Evolutionary conservation across 1,140 invertebrate genomes (phyloP).

Genomic region (Leptoteleia sp.): DNA sequence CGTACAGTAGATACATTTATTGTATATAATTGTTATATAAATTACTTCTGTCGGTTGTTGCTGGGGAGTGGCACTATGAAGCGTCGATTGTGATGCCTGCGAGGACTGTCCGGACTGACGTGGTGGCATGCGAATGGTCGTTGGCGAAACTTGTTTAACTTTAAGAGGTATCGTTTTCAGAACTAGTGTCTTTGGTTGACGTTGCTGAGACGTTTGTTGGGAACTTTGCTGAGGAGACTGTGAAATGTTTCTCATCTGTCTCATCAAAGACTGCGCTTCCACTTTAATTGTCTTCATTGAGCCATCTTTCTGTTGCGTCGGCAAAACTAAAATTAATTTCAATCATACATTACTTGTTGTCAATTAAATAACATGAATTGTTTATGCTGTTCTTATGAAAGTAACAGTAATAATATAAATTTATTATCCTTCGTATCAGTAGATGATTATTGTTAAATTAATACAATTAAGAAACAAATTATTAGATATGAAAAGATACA

Average conservation of each 20-base stretch:
- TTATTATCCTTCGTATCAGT: no score
- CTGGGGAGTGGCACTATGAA: slow-evolving; percentile 72
- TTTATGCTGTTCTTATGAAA: no score
- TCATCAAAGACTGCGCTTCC: slow-evolving; percentile 71
- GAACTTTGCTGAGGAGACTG: slow-evolving; percentile 58
- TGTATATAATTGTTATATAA: no score
- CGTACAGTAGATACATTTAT: no score
- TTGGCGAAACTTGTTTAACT: slow-evolving; percentile 76
- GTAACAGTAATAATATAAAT: no score
- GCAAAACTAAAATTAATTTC: slow-evolving; percentile 64
- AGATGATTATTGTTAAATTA: no score
- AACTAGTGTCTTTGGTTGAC: slow-evolving; percentile 76
- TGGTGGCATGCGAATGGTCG: slow-evolving; percentile 75
- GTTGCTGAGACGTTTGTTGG: slow-evolving; percentile 58
- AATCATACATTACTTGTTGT: no score
- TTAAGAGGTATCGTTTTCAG: slow-evolving; percentile 78
- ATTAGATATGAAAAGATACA: no score
- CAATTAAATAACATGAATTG: no score
- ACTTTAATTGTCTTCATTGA: slow-evolving; percentile 73
- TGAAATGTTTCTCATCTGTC: slow-evolving; percentile 73
- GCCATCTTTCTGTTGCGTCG: slow-evolving; percentile 57
- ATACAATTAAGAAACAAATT: no score
- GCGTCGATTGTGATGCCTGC: slow-evolving; percentile 52
- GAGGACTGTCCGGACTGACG: slow-evolving; percentile 54
- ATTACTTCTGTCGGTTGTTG: slow-evolving; percentile 77